Conservation (phyloP, 2,113 vertebrate genomes). For the Grammomys surdaster region DNA sequence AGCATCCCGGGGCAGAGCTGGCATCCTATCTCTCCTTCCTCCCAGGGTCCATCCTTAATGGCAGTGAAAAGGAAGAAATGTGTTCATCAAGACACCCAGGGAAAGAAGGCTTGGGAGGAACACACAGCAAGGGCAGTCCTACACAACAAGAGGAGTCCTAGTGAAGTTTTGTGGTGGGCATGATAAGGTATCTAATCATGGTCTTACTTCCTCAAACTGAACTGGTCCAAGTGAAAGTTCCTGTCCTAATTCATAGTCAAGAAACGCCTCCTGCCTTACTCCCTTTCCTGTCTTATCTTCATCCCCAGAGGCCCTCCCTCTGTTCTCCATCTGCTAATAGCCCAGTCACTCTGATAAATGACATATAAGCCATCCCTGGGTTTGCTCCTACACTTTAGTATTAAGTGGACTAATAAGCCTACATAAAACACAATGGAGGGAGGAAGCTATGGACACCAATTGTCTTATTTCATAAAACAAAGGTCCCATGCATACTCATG, state of each 20-base stretch:
- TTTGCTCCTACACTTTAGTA: background rate
- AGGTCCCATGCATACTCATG: accelerated
- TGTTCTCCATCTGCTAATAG: background rate
- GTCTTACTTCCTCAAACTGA: no score
- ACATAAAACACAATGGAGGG: accelerated
- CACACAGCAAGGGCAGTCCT: no score
- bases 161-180: accelerated
- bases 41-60: background rate
- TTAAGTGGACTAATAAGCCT: background rate
- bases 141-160: accelerated
- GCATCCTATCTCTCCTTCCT: background rate
- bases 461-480: background rate
- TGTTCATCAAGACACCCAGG: background rate
- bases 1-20: slow-evolving; percentile 3
- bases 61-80: accelerated
- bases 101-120: background rate
- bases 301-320: accelerated
- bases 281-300: accelerated
- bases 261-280: background rate
- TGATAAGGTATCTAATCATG: no score
- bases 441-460: accelerated
- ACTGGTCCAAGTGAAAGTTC: background rate
- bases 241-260: background rate
- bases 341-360: background rate
- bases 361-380: accelerated